phyloP scores from a whole-genome alignment of 1,140 invertebrate genomes.

The Melipona quadrifasciata region DNA sequence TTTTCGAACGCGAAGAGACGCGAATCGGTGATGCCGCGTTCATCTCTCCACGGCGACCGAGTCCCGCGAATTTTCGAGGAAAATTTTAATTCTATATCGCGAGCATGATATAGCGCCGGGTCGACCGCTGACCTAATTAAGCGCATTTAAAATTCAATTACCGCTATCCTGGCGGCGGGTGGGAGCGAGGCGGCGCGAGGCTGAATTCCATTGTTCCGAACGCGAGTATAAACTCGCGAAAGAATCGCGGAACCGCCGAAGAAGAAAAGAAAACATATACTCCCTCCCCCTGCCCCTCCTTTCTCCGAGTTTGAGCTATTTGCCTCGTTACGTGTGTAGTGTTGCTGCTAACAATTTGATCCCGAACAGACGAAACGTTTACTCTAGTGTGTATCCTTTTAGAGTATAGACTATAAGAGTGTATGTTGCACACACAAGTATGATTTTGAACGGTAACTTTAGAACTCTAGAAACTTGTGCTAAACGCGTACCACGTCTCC shows the following conservation, averaged over 20 bases:
- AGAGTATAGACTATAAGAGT: background rate
- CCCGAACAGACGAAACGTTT: background rate
- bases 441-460: background rate
- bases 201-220: slow-evolving; percentile 50
- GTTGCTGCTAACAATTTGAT: background rate
- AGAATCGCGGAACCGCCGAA: background rate
- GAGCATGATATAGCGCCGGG: slow-evolving; percentile 47
- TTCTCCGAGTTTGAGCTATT: background rate
- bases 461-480: background rate
- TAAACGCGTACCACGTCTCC: no score
- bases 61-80: background rate
- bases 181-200: slow-evolving; percentile 5
- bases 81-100: slow-evolving; percentile 65
- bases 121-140: slow-evolving; percentile 70
- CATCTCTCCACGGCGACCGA: background rate
- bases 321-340: background rate
- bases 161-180: slow-evolving; percentile 26
- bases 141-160: slow-evolving; percentile 77
- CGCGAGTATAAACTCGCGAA: slow-evolving; percentile 3
- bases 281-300: no score
- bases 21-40: background rate
- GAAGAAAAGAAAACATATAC: background rate
- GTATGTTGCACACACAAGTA: background rate
- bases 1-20: background rate
- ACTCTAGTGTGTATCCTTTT: background rate